phyloP scores from a whole-genome alignment of 2,888 invertebrate species.

The Nasonovia ribisnigri region DNA sequence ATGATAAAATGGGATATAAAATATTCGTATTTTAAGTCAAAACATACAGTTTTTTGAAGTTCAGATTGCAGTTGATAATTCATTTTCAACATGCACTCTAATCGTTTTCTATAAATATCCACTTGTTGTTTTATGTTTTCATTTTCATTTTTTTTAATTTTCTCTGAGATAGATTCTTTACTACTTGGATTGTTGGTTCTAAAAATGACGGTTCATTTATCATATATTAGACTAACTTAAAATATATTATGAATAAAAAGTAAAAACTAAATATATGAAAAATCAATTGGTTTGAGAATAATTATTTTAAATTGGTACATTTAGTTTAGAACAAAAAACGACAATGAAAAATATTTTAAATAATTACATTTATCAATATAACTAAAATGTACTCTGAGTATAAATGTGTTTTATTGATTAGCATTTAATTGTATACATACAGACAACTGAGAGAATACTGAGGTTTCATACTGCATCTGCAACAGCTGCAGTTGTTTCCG shows the following conservation, averaged over 20 bases:
- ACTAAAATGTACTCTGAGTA: not conserved
- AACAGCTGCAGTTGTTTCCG: not conserved
- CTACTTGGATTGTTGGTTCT: not conserved
- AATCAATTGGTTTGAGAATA: not conserved
- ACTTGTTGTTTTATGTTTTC: conserved; percentile 16
- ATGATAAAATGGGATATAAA: not conserved
- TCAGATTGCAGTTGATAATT: conserved; percentile 37
- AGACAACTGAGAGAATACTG: not conserved
- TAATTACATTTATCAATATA: not conserved
- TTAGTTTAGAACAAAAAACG: not conserved
- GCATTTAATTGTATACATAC: not conserved
- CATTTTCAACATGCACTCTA: not conserved
- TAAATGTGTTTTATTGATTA: not conserved
- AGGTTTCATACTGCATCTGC: not conserved
- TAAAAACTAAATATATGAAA: not conserved
- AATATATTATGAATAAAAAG: no score
- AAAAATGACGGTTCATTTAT: not conserved
- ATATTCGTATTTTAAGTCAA: not conserved
- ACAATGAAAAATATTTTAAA: not conserved
- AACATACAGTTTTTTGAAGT: conserved; percentile 27
- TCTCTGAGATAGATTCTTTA: not conserved
- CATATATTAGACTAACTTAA: not conserved
- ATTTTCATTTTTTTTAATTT: not conserved
- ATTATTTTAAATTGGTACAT: not conserved
- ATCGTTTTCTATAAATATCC: not conserved